Conservation (phyloP, 37 sponge, comb jelly and placozoan species). For the Hexactinellida sp. region DNA sequence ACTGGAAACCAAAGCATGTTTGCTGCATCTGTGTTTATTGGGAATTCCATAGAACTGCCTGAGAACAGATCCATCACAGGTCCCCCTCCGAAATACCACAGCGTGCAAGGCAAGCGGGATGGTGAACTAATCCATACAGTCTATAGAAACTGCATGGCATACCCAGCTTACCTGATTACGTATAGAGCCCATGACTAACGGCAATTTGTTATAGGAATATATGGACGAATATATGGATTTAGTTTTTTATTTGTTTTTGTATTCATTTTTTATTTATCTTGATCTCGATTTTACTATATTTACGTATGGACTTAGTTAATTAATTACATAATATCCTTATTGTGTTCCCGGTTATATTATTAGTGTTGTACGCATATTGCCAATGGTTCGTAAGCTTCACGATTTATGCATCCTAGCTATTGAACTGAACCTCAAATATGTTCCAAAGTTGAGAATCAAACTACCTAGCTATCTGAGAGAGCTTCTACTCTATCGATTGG, state of each 20-base stretch:
- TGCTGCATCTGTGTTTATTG: background rate
- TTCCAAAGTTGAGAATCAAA: background rate
- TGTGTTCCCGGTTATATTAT: background rate
- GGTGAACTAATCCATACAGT: background rate
- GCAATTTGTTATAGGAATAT: too few relatives aligned
- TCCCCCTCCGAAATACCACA: background rate
- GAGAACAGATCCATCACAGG: background rate
- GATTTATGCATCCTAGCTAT: constrained; percentile 1
- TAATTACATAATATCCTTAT: background rate
- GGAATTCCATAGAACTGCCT: background rate
- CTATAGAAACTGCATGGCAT: background rate
- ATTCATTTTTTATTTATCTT: background rate
- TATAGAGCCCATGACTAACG: background rate
- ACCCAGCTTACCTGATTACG: background rate
- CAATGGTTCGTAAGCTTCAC: background rate
- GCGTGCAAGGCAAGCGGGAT: background rate
- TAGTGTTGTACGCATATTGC: too few relatives aligned
- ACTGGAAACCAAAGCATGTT: background rate
- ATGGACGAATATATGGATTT: too few relatives aligned
- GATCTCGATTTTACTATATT: background rate
- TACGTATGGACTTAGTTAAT: too few relatives aligned
- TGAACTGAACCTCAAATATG: background rate
- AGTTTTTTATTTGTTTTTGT: too few relatives aligned
- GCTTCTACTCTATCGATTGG: background rate
- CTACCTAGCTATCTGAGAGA: background rate